Evolutionary conservation across 2,888 invertebrate species (phyloP).

Genomic region (Nebria salina): DNA sequence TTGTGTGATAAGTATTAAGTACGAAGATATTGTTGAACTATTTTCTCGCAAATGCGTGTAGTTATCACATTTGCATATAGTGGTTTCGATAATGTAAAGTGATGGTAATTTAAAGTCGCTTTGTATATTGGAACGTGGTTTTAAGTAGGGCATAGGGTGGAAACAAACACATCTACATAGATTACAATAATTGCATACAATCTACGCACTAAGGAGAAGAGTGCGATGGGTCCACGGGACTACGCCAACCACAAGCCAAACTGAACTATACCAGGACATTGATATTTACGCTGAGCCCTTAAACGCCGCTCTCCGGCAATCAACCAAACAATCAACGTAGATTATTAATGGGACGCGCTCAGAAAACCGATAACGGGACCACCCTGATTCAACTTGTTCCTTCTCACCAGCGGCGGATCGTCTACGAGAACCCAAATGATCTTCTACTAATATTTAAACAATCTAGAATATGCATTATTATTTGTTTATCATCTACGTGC

Average conservation of each 20-base stretch:
- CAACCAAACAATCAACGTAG: slow-evolving; percentile 5
- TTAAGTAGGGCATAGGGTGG: slow-evolving; percentile 12
- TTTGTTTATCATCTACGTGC: no score
- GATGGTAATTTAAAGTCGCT: slow-evolving; percentile 48
- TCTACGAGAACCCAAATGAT: neutral
- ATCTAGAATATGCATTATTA: no score
- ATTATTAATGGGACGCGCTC: slow-evolving; percentile 14
- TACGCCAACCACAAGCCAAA: neutral
- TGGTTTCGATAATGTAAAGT: slow-evolving; percentile 48
- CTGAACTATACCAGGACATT: slow-evolving; percentile 8
- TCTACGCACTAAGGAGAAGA: slow-evolving; percentile 26
- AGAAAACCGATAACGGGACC: neutral
- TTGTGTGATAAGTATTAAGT: neutral
- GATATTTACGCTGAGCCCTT: slow-evolving; percentile 34
- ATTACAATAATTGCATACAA: slow-evolving; percentile 44
- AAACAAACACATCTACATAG: slow-evolving; percentile 36
- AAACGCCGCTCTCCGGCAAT: slow-evolving; percentile 15
- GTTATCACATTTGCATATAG: slow-evolving; percentile 49
- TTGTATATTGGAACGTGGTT: slow-evolving; percentile 33
- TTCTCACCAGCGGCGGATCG: neutral
- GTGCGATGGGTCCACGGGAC: slow-evolving; percentile 6
- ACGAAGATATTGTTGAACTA: slow-evolving; percentile 2
- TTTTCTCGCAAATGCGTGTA: slow-evolving; percentile 3
- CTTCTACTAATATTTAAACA: no score
- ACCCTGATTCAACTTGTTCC: neutral